phyloP scores from a whole-genome alignment of 2,113 vertebrate genomes.

The Lamprotornis superbus region DNA sequence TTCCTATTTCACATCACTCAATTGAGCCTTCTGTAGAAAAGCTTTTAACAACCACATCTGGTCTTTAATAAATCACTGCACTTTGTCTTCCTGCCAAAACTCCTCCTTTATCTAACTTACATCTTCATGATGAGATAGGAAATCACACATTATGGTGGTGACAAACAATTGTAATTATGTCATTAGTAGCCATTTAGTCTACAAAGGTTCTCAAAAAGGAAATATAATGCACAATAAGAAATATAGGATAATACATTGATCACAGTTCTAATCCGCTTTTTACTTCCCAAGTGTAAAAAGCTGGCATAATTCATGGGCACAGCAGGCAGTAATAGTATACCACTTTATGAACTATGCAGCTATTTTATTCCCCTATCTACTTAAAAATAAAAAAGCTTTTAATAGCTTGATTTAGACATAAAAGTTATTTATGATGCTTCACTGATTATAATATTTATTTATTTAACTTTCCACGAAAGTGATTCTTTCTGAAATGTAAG shows the following conservation, averaged over 20 bases:
- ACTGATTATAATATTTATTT: conserved; percentile 78
- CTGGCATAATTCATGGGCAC: conserved; percentile 79
- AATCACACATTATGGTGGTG: conserved; percentile 88
- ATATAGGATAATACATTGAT: conserved; percentile 82
- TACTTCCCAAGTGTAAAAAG: conserved; percentile 79
- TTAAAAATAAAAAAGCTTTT: conserved; percentile 84
- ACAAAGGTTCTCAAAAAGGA: conserved; percentile 82
- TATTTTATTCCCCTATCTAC: conserved; percentile 81
- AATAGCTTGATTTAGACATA: conserved; percentile 82
- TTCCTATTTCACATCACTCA: conserved; percentile 75
- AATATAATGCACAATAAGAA: conserved; percentile 79
- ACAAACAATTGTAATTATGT: conserved; percentile 96
- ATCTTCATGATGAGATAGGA: conserved; percentile 91
- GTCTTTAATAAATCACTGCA: conserved; percentile 89
- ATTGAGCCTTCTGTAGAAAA: conserved; percentile 78
- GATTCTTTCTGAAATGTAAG: conserved; percentile 63
- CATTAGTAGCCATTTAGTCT: conserved; percentile 89
- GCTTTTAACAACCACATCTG: conserved; percentile 89
- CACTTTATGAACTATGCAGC: conserved; percentile 80
- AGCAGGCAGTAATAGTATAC: conserved; percentile 81
- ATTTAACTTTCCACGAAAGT: conserved; percentile 65
- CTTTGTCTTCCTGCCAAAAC: conserved; percentile 92
- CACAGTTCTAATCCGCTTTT: conserved; percentile 77
- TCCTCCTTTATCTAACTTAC: conserved; percentile 92
- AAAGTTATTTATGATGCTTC: conserved; percentile 81